These are phyloP conservation scores for Hirtodrosophila confusa DNA, from an alignment of 2,888 invertebrate species.

Conservation along the genomic window DNA sequence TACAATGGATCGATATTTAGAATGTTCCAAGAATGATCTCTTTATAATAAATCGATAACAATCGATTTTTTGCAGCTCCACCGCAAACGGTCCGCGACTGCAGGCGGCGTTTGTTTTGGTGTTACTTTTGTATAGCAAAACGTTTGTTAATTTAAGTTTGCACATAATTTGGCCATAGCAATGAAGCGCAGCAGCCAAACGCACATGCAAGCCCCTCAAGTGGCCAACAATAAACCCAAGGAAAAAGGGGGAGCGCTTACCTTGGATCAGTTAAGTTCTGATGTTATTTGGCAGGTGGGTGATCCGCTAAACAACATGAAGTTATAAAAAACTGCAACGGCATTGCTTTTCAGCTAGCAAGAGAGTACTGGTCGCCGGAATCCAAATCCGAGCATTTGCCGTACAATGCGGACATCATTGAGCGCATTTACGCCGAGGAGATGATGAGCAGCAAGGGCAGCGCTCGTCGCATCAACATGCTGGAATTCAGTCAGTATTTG, in stretches of 20 bases:
- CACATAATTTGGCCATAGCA: constrained; percentile 1
- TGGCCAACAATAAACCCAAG: constrained; percentile 42
- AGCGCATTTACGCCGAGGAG: constrained; percentile 94
- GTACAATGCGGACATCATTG: constrained; percentile 91
- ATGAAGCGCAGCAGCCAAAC: constrained; percentile 69
- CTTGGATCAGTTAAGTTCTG: constrained; percentile 95
- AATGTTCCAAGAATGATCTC: no score
- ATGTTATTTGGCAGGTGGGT: constrained; percentile 93
- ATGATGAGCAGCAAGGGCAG: constrained; percentile 92
- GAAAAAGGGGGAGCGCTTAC: constrained; percentile 85
- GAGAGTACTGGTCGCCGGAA: constrained; percentile 96
- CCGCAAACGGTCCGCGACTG: constrained; percentile 12
- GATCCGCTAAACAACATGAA: constrained; percentile 3
- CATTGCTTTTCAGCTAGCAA: constrained; percentile 88
- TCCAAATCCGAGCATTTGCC: constrained; percentile 89
- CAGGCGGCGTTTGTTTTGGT: constrained; percentile 61
- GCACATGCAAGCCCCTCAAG: constrained; percentile 14
- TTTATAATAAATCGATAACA: no score
- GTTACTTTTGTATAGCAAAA: constrained; percentile 12
- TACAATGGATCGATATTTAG: no score
- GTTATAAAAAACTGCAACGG: neutral
- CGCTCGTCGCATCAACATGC: constrained; percentile 95
- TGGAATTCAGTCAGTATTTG: constrained; percentile 98
- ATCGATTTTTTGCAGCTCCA: neutral
- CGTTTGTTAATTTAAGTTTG: constrained; percentile 19